phyloP scores from a whole-genome alignment of 2,113 vertebrate genomes.

The Carassius auratus region DNA sequence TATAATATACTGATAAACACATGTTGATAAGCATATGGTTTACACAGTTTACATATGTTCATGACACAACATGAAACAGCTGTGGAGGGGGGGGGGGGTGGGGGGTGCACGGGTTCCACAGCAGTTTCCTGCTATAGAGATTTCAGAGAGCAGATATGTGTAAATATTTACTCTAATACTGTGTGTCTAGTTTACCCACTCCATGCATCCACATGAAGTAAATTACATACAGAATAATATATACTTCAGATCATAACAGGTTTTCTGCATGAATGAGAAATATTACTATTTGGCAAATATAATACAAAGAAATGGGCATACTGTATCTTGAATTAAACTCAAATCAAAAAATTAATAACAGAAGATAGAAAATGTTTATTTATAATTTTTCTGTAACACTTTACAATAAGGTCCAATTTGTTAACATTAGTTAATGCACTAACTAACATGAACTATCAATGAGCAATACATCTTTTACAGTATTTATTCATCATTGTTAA shows the following conservation, averaged over 20 bases:
- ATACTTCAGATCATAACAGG: not conserved
- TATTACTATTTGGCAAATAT: not conserved
- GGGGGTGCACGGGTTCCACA: too few species aligned
- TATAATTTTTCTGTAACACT: not conserved
- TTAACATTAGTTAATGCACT: not conserved
- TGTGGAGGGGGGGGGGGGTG: not conserved
- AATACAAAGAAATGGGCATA: not conserved
- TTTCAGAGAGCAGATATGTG: not conserved
- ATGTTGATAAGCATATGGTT: not conserved
- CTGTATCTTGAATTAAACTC: not conserved
- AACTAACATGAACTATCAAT: not conserved
- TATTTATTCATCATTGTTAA: too few species aligned
- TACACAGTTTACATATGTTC: not conserved
- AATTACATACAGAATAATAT: not conserved
- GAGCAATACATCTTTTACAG: too few species aligned
- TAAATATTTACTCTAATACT: not conserved
- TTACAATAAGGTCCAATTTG: too few species aligned
- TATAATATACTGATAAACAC: not conserved
- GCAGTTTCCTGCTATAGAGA: not conserved
- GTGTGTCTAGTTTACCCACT: not conserved
- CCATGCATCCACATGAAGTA: not conserved
- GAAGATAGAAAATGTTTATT: not conserved
- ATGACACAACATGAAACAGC: not conserved
- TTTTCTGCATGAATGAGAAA: not conserved
- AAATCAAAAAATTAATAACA: not conserved